These are phyloP conservation scores for Ochotona curzoniae DNA, from an alignment of 2,113 vertebrate genomes.

Conservation along the genomic window DNA sequence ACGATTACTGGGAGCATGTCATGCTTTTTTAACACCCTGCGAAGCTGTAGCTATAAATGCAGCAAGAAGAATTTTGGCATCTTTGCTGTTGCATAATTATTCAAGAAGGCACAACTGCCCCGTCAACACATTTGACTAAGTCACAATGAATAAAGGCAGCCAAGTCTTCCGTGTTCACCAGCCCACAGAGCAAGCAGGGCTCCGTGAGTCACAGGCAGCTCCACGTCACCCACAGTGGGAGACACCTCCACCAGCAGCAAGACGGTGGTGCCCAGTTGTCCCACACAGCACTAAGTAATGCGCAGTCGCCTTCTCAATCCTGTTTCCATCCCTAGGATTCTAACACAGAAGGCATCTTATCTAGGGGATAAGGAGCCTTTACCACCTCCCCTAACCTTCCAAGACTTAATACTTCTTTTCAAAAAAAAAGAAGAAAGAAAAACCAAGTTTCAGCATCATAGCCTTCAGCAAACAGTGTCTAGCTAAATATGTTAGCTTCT, in stretches of 20 bases:
- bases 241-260: background rate
- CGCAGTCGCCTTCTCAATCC: background rate
- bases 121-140: slow-evolving; percentile 68
- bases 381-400: background rate
- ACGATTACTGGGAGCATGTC: slow-evolving; percentile 26
- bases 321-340: background rate
- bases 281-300: fast-evolving
- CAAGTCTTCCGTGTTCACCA: background rate
- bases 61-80: slow-evolving; percentile 67
- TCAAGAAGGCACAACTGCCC: slow-evolving; percentile 73
- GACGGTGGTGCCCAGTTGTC: too few species aligned
- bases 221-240: fast-evolving
- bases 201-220: background rate
- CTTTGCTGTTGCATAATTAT: slow-evolving; percentile 76
- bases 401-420: background rate
- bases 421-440: slow-evolving; percentile 23
- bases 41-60: slow-evolving; percentile 76
- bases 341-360: background rate
- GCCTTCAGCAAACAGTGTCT: background rate
- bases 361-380: background rate
- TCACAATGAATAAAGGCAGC: slow-evolving; percentile 67
- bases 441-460: background rate
- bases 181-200: background rate
- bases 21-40: slow-evolving; percentile 71
- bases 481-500: background rate